Base-by-base conservation (phyloP, 1,140 invertebrate species). In the Goniozus legneri region DNA sequence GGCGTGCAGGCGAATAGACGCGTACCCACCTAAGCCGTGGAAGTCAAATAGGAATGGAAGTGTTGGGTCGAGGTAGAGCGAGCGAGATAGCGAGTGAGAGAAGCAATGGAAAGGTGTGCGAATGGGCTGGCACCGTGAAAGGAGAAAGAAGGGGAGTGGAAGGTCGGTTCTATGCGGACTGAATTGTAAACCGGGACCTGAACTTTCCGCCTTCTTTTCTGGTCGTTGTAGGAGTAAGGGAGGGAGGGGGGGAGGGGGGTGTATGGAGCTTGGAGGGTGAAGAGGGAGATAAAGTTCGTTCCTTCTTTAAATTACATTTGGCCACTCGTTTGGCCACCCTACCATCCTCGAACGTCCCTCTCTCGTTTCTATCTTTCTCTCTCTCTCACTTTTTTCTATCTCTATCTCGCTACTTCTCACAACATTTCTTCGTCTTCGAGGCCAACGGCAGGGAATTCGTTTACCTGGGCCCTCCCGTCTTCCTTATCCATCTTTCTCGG, bases 291-390 rank as follows among this genome's bases (percentile, higher is more conserved):
- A 45, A 60, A 67, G 44, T 67, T 65, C 54, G 52, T 58, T 66
- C 51, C 62, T 67, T 67, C 62, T 69, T 70, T 67, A 69, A 67
- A 70, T 69, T 69, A 67, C 64, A 66, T 70, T 69, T 66, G 67
- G 65, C 65, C 64, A 67, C 66, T 69, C 62, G 64, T 60, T 63
- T 63, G 54, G 54, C 48, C 52, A 59, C 58, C 42, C 55, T 37
- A 41, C 40, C 47, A 50, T 44, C 47, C 27, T 44, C 24, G 37
- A 18, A 38, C 44, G 37, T 47, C 43, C 45, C 31, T 18, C 18
- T 35, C 24, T 40, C 50, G 38, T 15, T 43, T 13, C 31, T 15
- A 40, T 47, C 20, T 49, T 33, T 52, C 10, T 16, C 33, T 31
- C 27, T 46, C 32, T 19, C 37, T 44, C 15, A 18, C 22, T 27